Evolutionary conservation across 1,140 invertebrate species (phyloP), one percentile per base, ranked within the genome.

Genomic region (Sycophila sp.): DNA sequence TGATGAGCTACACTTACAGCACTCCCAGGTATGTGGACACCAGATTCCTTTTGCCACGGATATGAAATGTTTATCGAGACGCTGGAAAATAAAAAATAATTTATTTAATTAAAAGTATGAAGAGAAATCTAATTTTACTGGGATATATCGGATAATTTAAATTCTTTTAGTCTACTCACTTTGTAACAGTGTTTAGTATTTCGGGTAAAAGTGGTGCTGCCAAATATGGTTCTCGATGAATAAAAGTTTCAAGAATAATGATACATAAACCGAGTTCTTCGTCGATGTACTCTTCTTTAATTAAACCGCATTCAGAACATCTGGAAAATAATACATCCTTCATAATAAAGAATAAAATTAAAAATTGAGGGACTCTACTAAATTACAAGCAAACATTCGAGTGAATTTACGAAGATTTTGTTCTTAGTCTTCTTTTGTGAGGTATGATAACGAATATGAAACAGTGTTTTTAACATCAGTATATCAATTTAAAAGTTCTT

Each of bases 221-320:
- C 77, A 99, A 87, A 7, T 92, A 91, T 7, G 98, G 96, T 82
- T 99, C 97, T 45, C 97, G 88, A 83, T 99, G 96, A 69, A 99
- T 95, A 84, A 97, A 99, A 1, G 98, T 99, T 24, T 95, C 94
- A 53, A 99, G 85, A 64, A 94, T 93, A 28, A 98, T 94, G 71
- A 99, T 95, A 80, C 96, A 96, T 26, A 99, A 87, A 1, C 96
- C 96, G 38, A 99, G 88, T 81, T 99, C 98, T 83, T 99, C 97
- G 83, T 99, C 97, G 74, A 94, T 96, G 83, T 99, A 99, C 79
- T 96, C 93, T 87, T 99, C 97, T 74, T 94, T 90, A 1, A 92
- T 81, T 62, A 90, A 89, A 45, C 95, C 94, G 83, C 94, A 96
- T 81, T 96, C 93, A 2, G 92, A 90, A 78, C 93, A 92, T 68